Evolutionary conservation across 2,113 vertebrate species (phyloP), one percentile per base, ranked within the genome.

Genomic region (Myanophis thanlyinensis): DNA sequence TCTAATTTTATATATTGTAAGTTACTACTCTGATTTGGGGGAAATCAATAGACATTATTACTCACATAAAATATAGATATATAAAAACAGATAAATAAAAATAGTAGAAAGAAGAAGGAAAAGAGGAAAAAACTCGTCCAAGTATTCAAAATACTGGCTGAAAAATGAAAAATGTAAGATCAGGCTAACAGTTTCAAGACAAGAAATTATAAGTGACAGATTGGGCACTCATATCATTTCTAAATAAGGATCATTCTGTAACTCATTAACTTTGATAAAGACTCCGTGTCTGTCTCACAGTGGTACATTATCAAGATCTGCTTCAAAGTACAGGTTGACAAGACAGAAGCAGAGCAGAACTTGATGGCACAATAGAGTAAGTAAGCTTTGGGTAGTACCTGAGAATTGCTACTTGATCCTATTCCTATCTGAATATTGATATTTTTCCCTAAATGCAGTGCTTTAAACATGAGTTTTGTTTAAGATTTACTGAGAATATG

Each of bases 231-330:
- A 52, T 73, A 94, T 1, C 86, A 89, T 91, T 89, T 1, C 92
- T 89, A 92, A 93, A 95, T 47, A 30, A 95, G 92, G 89, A 95
- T 93, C 88, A 93, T 94, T 96, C 62, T 93, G 97, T 98, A 97
- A 98, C 1, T 95, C 91, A 98, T 98, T 98, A 98, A 98, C 97
- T 93, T 97, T 96, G 89, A 92, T 15, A 95, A 95, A 12, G 87
- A 89, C 91, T 89, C 51, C 9, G 88, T 97, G 86, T 93, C 97
- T 96, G 97, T 90, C 95, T 40, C 95, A 0, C 89, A 0, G 0
- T 96, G 96, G 97, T 96, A 98, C 97, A 0, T 0, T 53, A 88
- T 85, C 1, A 35, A 47, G 92, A 20, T 87, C 48, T 48, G 95
- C 95, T 90, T 96, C 96, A 97, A 98, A 97, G 98, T 97, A 97